Evolutionary conservation across 2,113 vertebrate genomes (phyloP).

Genomic region (Tachuris rubrigastra): DNA sequence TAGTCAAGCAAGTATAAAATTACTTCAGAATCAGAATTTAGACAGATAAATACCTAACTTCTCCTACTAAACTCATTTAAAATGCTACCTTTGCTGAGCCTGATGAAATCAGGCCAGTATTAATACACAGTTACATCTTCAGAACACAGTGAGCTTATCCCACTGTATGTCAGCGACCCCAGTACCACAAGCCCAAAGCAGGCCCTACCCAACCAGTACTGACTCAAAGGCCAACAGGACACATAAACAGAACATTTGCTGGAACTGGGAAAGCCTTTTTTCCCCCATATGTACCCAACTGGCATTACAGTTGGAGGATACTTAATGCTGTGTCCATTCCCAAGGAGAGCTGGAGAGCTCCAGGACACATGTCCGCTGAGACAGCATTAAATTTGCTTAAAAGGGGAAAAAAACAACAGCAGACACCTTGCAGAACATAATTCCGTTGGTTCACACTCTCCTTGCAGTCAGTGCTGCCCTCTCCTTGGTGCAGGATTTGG

Average conservation of each 20-base stretch:
- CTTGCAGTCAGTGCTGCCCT: background rate
- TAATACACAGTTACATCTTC: background rate
- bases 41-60: background rate
- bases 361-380: background rate
- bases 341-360: background rate
- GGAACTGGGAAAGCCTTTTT: background rate
- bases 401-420: background rate
- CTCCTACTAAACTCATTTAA: background rate
- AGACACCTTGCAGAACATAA: background rate
- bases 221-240: background rate
- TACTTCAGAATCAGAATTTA: background rate
- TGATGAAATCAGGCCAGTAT: background rate
- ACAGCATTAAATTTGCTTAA: slow-evolving; percentile 36
- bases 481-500: background rate
- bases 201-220: background rate
- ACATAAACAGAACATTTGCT: background rate
- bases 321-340: background rate
- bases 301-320: background rate
- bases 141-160: background rate
- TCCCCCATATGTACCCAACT: background rate
- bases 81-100: background rate
- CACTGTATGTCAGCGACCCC: background rate
- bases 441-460: background rate
- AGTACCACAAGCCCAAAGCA: background rate
- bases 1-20: background rate